Percentiles rank a stretch among this genome's conserved stretches.
Evolutionary conservation across 1,140 invertebrate species (phyloP).

Genomic region (Cotesia typhae): DNA sequence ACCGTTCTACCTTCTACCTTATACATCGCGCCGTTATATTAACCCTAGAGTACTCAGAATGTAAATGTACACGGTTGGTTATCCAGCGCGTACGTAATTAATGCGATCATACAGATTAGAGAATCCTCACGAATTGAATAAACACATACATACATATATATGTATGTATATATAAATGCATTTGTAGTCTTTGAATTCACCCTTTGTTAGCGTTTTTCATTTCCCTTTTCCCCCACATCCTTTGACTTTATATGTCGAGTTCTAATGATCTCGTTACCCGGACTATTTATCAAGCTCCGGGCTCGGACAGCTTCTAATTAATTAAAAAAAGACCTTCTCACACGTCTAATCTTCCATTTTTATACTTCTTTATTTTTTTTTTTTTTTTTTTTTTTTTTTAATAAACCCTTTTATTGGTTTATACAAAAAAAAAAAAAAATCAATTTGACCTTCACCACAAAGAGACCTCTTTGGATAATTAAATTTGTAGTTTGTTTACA

Average conservation of each 20-base stretch:
- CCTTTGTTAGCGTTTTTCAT: not conserved
- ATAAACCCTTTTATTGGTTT: no score
- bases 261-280: slow-evolving; percentile 23
- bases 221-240: not conserved
- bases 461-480: no score
- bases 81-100: slow-evolving; percentile 16
- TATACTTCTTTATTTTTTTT: not conserved
- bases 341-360: not conserved
- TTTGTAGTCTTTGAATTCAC: not conserved
- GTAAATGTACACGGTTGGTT: slow-evolving; percentile 5
- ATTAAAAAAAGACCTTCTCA: slow-evolving; percentile 18
- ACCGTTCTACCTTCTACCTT: no score
- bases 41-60: not conserved
- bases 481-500: no score
- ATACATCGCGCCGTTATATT: no score
- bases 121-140: slow-evolving; percentile 22
- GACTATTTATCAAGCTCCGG: slow-evolving; percentile 21
- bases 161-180: no score
- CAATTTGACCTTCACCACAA: no score
- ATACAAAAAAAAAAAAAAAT: no score
- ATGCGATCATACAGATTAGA: slow-evolving; percentile 20
- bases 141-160: not conserved
- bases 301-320: slow-evolving; percentile 21
- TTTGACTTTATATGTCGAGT: slow-evolving; percentile 16
- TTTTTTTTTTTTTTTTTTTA: not conserved